These are phyloP conservation scores for Pavo muticus DNA, from an alignment of 2,113 vertebrate genomes.

Conservation along the genomic window DNA sequence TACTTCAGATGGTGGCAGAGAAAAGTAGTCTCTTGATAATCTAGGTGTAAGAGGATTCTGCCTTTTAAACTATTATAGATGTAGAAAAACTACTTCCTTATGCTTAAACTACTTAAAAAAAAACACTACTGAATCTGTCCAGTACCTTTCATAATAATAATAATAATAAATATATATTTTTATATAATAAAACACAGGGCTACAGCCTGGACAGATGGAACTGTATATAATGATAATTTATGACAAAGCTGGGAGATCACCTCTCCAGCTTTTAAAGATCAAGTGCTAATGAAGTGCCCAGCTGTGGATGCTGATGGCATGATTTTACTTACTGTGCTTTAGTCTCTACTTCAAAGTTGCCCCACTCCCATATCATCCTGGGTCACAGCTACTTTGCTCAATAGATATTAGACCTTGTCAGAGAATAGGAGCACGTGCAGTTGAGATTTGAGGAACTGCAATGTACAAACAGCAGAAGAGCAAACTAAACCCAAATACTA, in stretches of 20 bases:
- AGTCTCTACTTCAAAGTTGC: neutral
- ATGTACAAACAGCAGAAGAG: neutral
- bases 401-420: neutral
- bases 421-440: neutral
- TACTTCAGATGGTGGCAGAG: neutral
- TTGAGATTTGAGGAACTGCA: neutral
- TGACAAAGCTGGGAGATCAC: neutral
- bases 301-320: neutral
- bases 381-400: neutral
- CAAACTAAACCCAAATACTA: neutral
- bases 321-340: neutral
- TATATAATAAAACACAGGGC: neutral
- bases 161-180: neutral
- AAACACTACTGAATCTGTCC: neutral
- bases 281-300: neutral
- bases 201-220: neutral
- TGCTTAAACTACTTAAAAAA: neutral
- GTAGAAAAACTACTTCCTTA: neutral
- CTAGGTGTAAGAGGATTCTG: neutral
- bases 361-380: neutral
- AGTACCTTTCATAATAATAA: neutral
- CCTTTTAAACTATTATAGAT: neutral
- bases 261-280: neutral
- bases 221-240: neutral
- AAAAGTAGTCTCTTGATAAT: neutral